Evolutionary conservation across 2,888 invertebrate genomes (phyloP), one percentile per base, ranked within the genome.

Genomic region (Mayetiola destructor): DNA sequence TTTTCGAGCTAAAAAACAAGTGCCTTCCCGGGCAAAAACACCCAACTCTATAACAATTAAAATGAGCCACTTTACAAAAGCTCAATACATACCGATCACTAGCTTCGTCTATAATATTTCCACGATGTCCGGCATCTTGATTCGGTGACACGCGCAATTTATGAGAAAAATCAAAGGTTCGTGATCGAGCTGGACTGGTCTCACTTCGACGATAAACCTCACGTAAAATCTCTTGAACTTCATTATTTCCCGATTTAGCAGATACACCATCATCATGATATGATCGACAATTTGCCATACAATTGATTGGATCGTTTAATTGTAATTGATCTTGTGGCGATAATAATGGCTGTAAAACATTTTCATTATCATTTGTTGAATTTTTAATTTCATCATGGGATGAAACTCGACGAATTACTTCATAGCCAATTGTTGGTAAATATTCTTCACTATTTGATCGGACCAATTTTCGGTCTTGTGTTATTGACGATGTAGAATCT

Each of bases 371-470:
- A 55, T 42, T 55, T 9, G n/a, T 63, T 36, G 69, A 69, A 61
- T 65, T 64, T 39, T 74, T 74, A 63, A 80, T 79, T 66, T 80
- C 79, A 66, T 80, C 81, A 67, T 79, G 79, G 59, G 80, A 80
- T 61, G 78, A 78, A n/a, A 80, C 81, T 63, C 80, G 73, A 57
- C 79, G 71, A 36, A 80, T 80, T 4, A 64, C 64, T 57, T 69
- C 68, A 53, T 59, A 59, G 40, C 60, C 61, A 54, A 57, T 48
- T 42, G 59, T 58, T 40, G 74, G 72, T 55, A 73, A 69, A 59
- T 79, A 67, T 65, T 80, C 80, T 66, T 80, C 80, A 58, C 79
- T 79, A 66, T 78, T 80, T 55, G 80, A 80, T 61, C 79, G 73
- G 60, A 78, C 76, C 59, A 79, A 75, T 67, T 80, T 81, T 58